A percentile compares a stretch with the other conserved stretches of the same genome.
These are phyloP conservation scores for Glyphotaelius pellucidus DNA, from an alignment of 2,888 invertebrate species.

Conservation along the genomic window DNA sequence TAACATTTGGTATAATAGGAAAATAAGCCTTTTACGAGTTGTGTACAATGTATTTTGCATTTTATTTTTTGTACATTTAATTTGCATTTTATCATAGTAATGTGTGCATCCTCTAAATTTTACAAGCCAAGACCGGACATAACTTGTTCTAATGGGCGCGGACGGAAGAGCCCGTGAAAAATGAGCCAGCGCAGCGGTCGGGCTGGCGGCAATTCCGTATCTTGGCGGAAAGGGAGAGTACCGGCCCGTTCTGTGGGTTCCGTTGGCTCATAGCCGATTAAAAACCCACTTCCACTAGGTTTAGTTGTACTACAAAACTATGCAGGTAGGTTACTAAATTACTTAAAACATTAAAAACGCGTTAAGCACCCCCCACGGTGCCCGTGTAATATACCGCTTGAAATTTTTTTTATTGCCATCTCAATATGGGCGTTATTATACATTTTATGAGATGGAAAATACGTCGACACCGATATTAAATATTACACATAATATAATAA, in stretches of 20 bases:
- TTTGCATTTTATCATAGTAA: not conserved
- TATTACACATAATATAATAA: too few species aligned
- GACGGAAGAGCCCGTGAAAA: constrained; percentile 48
- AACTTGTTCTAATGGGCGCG: constrained; percentile 30
- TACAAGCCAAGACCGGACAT: constrained; percentile 29
- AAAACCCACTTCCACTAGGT: not conserved
- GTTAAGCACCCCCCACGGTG: too few species aligned
- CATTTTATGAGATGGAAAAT: too few species aligned
- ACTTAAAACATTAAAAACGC: too few species aligned
- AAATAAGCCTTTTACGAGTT: not conserved
- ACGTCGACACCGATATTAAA: too few species aligned
- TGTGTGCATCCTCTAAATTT: not conserved
- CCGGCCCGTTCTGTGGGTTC: not conserved
- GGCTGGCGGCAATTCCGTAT: not conserved
- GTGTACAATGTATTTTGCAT: not conserved
- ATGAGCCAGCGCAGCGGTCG: constrained; percentile 35
- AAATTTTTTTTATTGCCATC: too few species aligned
- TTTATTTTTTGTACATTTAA: too few species aligned
- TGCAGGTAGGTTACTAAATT: too few species aligned
- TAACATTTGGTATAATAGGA: not conserved
- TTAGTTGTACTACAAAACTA: not conserved
- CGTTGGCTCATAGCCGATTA: not conserved
- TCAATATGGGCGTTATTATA: too few species aligned
- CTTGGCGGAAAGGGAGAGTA: not conserved
- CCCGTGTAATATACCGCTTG: too few species aligned